phyloP scores from a whole-genome alignment of 2,113 vertebrate species.

The Sterna hirundo region DNA sequence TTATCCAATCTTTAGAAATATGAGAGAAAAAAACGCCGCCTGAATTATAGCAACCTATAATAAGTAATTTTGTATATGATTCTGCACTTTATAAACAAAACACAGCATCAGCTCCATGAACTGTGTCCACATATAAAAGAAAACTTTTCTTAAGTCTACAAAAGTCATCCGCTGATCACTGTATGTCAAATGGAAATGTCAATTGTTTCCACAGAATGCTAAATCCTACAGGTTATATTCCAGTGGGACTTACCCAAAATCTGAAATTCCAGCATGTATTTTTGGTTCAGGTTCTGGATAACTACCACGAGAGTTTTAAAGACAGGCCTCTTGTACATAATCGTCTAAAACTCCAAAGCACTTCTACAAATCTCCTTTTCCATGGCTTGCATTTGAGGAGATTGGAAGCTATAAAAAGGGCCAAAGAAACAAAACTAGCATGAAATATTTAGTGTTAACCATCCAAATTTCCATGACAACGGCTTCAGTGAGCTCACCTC shows the following conservation, averaged over 20 bases:
- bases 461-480: slow-evolving; percentile 36
- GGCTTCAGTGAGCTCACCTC: neutral
- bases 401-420: slow-evolving; percentile 2
- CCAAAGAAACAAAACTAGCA: slow-evolving; percentile 36
- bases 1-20: neutral
- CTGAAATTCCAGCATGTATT: neutral
- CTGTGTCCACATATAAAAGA: neutral
- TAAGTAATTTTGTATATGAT: neutral
- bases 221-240: neutral
- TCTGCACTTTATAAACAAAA: neutral
- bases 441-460: neutral
- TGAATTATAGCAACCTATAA: neutral
- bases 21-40: neutral
- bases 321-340: neutral
- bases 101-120: neutral
- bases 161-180: neutral
- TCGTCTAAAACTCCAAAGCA: neutral
- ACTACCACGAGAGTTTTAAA: neutral
- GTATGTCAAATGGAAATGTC: neutral
- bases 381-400: neutral
- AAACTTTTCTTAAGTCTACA: neutral
- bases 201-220: neutral
- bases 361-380: slow-evolving; percentile 13
- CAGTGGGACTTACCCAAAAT: neutral
- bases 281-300: neutral